Evolutionary conservation across 2,888 invertebrate genomes (phyloP).

Genomic region (Cryptus armator): DNA sequence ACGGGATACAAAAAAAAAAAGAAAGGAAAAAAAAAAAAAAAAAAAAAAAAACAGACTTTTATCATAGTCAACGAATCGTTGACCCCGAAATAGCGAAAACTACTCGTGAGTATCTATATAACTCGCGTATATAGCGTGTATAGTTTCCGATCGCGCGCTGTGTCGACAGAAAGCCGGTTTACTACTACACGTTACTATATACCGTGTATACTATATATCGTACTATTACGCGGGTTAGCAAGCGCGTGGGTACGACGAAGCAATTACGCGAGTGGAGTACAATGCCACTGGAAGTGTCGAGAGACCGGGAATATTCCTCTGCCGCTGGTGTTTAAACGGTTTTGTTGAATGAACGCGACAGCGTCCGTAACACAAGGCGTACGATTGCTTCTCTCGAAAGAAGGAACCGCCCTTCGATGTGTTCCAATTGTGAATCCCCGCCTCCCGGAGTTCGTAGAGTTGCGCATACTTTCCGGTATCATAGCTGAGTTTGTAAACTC

Average conservation of each 20-base stretch:
- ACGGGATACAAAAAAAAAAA: too few species aligned
- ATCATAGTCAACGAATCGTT: slow-evolving; percentile 47
- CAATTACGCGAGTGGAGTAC: slow-evolving; percentile 57
- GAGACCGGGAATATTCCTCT: slow-evolving; percentile 47
- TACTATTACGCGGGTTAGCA: slow-evolving; percentile 29
- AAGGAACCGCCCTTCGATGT: not conserved
- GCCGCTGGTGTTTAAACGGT: slow-evolving; percentile 10
- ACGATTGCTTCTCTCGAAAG: not conserved
- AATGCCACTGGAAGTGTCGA: slow-evolving; percentile 46
- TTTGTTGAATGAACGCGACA: slow-evolving; percentile 27
- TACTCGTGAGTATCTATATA: slow-evolving; percentile 13
- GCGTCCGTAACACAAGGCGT: not conserved
- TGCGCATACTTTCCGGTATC: not conserved
- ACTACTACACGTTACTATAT: slow-evolving; percentile 40
- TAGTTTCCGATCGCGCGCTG: not conserved
- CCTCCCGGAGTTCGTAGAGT: too few species aligned
- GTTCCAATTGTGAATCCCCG: not conserved
- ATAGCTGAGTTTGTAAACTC: too few species aligned
- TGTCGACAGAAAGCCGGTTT: slow-evolving; percentile 27
- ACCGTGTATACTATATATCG: not conserved
- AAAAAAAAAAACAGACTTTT: slow-evolving; percentile 2
- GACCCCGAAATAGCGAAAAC: slow-evolving; percentile 51
- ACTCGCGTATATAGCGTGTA: not conserved
- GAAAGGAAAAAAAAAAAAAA: not conserved
- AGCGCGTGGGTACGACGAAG: slow-evolving; percentile 36